These are phyloP conservation scores for Notothenia rossii DNA, from an alignment of 2,113 vertebrate species.

Conservation along the genomic window DNA sequence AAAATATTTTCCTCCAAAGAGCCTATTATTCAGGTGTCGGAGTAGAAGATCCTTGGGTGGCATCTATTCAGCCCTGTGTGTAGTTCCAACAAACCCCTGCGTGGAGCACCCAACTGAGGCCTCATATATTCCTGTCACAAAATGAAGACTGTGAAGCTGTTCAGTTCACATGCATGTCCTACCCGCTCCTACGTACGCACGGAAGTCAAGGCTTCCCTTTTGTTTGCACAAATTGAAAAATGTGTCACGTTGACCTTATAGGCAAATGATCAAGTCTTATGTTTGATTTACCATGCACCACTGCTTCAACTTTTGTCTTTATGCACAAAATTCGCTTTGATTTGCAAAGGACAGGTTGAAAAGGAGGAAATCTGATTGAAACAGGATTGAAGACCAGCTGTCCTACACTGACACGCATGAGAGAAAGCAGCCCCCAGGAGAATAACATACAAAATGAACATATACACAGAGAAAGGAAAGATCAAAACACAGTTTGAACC, in stretches of 20 bases:
- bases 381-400: conserved; percentile 5
- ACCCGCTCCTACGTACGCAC: conserved; percentile 23
- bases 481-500: background rate
- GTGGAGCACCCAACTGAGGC: conserved; percentile 49
- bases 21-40: conserved; percentile 65
- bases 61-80: conserved; percentile 49
- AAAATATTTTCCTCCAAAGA: conserved; percentile 65
- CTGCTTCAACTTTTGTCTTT: conserved; percentile 42
- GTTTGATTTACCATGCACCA: conserved; percentile 30
- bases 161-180: conserved; percentile 29
- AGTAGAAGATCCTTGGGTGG: conserved; percentile 61
- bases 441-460: conserved; percentile 37
- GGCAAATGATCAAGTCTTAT: conserved; percentile 27
- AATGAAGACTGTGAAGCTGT: conserved; percentile 38
- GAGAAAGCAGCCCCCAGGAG: background rate
- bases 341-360: conserved; percentile 28
- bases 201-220: conserved; percentile 71
- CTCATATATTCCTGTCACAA: conserved; percentile 43
- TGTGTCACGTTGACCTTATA: conserved; percentile 48
- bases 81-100: conserved; percentile 49
- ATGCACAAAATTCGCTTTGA: conserved; percentile 14
- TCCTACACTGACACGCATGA: background rate
- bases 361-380: conserved; percentile 20
- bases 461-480: background rate
- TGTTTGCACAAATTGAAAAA: conserved; percentile 63